A percentile compares a stretch with the other conserved stretches of the same genome.
Conservation (phyloP, 2,113 vertebrate species). For the Nothobranchius kuhntae region DNA sequence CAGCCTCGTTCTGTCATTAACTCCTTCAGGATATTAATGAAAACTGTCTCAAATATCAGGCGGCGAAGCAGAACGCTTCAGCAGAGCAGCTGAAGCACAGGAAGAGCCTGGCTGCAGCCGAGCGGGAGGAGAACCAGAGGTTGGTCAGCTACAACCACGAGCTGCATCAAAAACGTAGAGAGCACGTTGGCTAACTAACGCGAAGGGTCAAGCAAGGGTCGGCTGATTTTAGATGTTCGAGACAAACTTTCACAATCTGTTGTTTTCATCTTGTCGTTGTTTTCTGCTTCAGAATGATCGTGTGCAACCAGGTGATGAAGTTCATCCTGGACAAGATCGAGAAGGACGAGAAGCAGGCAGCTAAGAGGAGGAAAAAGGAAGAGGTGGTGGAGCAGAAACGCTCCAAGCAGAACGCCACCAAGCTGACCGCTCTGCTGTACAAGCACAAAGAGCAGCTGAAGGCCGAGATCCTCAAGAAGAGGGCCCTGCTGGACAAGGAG, state of each 20-base stretch:
- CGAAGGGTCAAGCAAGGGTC: too few relatives aligned
- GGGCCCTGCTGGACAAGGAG: constrained; percentile 96
- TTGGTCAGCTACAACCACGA: constrained; percentile 25
- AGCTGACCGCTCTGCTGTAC: constrained; percentile 94
- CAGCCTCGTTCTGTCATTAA: not conserved
- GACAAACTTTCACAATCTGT: too few relatives aligned
- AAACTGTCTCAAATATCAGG: constrained; percentile 63
- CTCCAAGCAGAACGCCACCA: constrained; percentile 93
- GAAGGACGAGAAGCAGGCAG: constrained; percentile 97
- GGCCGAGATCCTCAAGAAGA: constrained; percentile 96
- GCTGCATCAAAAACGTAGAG: too few relatives aligned
- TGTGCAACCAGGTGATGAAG: constrained; percentile 99
- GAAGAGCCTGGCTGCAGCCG: constrained; percentile 90
- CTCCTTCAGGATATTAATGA: not conserved
- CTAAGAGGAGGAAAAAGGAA: constrained; percentile 94
- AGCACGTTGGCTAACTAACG: too few relatives aligned
- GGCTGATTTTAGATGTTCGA: too few relatives aligned
- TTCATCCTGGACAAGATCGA: constrained; percentile 98
- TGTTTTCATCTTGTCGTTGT: not conserved
- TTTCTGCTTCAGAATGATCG: constrained; percentile 87
- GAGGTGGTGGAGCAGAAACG: constrained; percentile 97
- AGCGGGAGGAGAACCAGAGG: constrained; percentile 90
- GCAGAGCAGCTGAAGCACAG: constrained; percentile 95
- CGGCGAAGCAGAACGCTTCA: constrained; percentile 90
- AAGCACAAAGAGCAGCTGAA: constrained; percentile 98